These are phyloP conservation scores for Paratilapia polleni DNA, from an alignment of 2,113 vertebrate species.

Conservation along the genomic window DNA sequence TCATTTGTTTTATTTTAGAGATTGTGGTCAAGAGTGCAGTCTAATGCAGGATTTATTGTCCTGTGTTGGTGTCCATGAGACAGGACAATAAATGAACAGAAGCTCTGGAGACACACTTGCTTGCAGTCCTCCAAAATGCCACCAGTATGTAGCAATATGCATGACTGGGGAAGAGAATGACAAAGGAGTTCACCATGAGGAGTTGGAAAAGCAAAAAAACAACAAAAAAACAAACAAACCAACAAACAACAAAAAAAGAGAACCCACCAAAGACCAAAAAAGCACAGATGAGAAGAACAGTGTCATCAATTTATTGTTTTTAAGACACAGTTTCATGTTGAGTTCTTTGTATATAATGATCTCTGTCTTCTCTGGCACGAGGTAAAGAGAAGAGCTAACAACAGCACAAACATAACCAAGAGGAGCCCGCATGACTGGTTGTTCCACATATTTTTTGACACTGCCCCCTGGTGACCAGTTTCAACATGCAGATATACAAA, in stretches of 20 bases:
- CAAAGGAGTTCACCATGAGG: not conserved
- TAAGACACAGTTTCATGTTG: not conserved
- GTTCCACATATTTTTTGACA: not conserved
- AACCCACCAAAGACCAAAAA: not conserved
- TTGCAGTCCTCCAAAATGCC: not conserved
- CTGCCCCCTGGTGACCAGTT: fast-evolving
- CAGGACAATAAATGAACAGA: not conserved
- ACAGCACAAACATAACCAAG: too few species aligned
- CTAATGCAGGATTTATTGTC: not conserved
- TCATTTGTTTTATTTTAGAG: not conserved
- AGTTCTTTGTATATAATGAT: not conserved
- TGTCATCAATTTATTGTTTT: not conserved
- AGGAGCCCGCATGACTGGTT: not conserved
- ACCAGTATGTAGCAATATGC: not conserved
- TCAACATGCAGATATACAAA: fast-evolving
- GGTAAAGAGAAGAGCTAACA: not conserved
- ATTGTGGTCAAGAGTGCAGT: not conserved
- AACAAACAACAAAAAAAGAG: fast-evolving
- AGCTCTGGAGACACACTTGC: not conserved
- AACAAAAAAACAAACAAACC: too few species aligned
- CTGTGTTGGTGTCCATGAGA: not conserved
- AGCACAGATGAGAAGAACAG: not conserved
- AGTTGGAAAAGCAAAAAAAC: not conserved
- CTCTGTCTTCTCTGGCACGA: not conserved
- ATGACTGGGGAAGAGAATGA: not conserved